Base-by-base conservation (phyloP, 1,140 invertebrate genomes). In the Aphaenogaster rudis region DNA sequence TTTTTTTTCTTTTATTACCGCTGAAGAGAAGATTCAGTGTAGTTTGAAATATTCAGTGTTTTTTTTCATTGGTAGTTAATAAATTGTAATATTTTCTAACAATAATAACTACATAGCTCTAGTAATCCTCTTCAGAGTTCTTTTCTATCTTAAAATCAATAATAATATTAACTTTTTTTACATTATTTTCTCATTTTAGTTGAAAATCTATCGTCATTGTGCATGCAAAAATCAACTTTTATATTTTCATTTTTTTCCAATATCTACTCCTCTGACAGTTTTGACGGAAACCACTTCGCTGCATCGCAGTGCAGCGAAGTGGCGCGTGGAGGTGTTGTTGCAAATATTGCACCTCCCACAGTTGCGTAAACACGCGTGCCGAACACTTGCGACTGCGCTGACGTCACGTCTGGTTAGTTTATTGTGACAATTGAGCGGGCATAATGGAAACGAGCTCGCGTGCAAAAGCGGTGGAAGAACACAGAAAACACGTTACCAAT, bases 341-440 rank as follows among this genome's bases (percentile, higher is more conserved):
- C 39, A 63, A 66, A 50, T 50, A 71, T 72, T 52, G 67, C 48
- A 42, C 13, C 17, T 36, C 57, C 54, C 66, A 57, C 80, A 86
- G 66, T 90, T 89, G 78, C 45, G 39, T 77, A 84, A 90, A 90
- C 78, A 89, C 63, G 48, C 42, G 66, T 28, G 33, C 13, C 45
- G 57, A 77, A 84, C 79, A 88, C 79, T 84, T 88, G 88, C 42
- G 61, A 54, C 39, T 76, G 15, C 28, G 28, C 7, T 84, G 52
- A 77, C 50, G 17, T 15, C 63, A 17, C 9, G 69, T 81, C 54
- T 77, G 77, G 66, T 64, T 78, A 66, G 69, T 82, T 77, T 79
- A 77, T 86, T 86, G 57, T 84, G 69, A 84, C 80, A 84, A 84
- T 84, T 84, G 69, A 74, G 69, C 42, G 69, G 33, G 7, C 17